phyloP scores from a whole-genome alignment of 2,113 vertebrate genomes.

The Cottus gobio region DNA sequence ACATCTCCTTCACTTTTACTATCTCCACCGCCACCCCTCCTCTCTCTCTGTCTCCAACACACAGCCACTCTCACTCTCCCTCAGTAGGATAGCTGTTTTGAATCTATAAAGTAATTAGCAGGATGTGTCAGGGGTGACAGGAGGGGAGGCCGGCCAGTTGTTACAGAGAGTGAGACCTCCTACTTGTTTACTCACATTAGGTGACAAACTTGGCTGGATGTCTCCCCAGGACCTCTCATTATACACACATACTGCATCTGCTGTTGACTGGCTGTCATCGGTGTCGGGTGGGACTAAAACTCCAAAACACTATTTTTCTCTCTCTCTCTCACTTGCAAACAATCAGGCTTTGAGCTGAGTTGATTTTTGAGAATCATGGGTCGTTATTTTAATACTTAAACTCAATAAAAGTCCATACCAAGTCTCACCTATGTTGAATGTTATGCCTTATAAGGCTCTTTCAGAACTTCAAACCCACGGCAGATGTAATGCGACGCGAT shows the following conservation, averaged over 20 bases:
- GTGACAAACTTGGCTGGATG: slow-evolving; percentile 49
- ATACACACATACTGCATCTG: slow-evolving; percentile 40
- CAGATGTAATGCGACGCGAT: background rate
- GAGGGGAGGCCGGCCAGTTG: slow-evolving; percentile 21
- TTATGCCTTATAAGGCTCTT: background rate
- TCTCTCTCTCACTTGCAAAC: background rate
- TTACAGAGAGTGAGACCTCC: slow-evolving; percentile 51
- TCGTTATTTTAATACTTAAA: background rate
- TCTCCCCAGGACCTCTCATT: slow-evolving; percentile 43
- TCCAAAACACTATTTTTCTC: background rate
- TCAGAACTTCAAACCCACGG: background rate
- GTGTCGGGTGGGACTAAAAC: slow-evolving; percentile 20
- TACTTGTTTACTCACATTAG: slow-evolving; percentile 51
- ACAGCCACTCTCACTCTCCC: background rate
- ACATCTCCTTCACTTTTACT: slow-evolving; percentile 5
- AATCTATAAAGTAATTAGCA: slow-evolving; percentile 62
- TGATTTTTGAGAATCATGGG: background rate
- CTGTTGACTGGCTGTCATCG: slow-evolving; percentile 36
- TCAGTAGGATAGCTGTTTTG: slow-evolving; percentile 33
- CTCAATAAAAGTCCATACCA: background rate
- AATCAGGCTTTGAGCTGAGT: slow-evolving; percentile 1
- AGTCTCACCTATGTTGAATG: background rate
- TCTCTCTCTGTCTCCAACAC: background rate
- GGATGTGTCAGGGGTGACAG: slow-evolving; percentile 40
- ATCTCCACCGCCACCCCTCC: background rate